Conservation (phyloP, 2,113 vertebrate species). For the Ivindomyrus marchei region DNA sequence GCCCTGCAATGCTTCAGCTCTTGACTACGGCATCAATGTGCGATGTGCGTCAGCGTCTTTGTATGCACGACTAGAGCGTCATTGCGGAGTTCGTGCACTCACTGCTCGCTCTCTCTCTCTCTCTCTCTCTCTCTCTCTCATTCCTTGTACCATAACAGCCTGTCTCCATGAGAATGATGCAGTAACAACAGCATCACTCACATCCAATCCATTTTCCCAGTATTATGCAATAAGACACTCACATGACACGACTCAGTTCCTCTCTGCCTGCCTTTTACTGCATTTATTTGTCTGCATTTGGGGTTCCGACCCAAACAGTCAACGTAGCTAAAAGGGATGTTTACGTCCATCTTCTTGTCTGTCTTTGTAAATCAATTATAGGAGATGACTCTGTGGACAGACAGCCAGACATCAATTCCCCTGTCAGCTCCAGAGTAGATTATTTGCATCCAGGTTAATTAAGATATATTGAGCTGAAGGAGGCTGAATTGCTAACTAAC, state of each 20-base stretch:
- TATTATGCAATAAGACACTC: not conserved
- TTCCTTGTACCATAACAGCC: not conserved
- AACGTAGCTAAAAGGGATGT: not conserved
- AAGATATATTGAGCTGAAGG: not conserved
- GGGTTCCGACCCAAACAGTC: not conserved
- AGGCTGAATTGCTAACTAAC: not conserved
- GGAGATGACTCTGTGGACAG: not conserved
- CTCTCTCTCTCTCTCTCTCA: not conserved
- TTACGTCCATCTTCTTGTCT: not conserved
- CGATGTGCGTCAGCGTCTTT: not conserved
- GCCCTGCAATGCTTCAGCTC: not conserved
- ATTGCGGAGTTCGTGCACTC: not conserved
- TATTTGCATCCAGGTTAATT: not conserved
- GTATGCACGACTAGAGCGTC: not conserved
- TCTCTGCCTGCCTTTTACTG: not conserved
- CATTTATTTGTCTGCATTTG: not conserved
- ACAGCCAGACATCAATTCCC: constrained; percentile 1
- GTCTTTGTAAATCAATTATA: not conserved
- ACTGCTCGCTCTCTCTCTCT: not conserved
- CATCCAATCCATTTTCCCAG: not conserved
- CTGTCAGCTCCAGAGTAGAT: not conserved
- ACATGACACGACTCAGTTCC: not conserved
- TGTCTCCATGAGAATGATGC: not conserved
- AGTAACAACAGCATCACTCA: not conserved
- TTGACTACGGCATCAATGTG: not conserved